Evolutionary conservation across 2,113 vertebrate species (phyloP), one percentile per base, ranked within the genome.

Genomic region (Brachyistius frenatus): DNA sequence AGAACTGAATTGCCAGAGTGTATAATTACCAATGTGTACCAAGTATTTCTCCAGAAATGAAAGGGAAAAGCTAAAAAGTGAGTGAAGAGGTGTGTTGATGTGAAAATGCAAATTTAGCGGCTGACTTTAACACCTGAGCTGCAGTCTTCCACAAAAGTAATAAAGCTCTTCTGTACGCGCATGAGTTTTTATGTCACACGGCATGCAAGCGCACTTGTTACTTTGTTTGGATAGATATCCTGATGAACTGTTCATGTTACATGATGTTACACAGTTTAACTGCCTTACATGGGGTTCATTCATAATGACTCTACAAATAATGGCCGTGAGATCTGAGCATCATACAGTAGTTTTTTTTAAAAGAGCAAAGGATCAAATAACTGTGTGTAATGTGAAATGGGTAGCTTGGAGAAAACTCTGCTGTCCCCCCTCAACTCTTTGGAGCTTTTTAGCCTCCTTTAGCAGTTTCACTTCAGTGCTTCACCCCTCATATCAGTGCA

Each of bases 1-100:
- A 66, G 78, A 56, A 62, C 23, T 52, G 73, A 49, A 39, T 60
- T 71, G 68, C 54, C 44, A 66, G 78, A 65, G 71, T 39, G 31
- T 62, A 37, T 82, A 75, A 84, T 86, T 77, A 66, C 56, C 13
- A 39, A 36, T 63, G 61, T 71, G 33, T 35, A 46, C 46, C 54
- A 60, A 73, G 61, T 75, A 66, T 74, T 66, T 65, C 57, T 35
- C 35, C 55, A 41, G 50, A 55, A 65, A 68, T 49, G n/a, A 75
- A 75, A 81, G 32, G 16, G 36, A 54, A 60, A 69, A 57, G n/a
- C 31, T 57, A 56, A 66, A 78, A 80, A 73, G 52, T 47, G 50
- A 55, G 39, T 2, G 6, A 61, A 77, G 63, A 73, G 35, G 44
- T 84, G 58, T 62, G 63, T 61, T 80, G 31, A 75, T 61, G 36